Percentiles rank a stretch among this genome's conserved stretches.
phyloP scores from a whole-genome alignment of 1,140 invertebrate species.

The Drosophila sucinea region DNA sequence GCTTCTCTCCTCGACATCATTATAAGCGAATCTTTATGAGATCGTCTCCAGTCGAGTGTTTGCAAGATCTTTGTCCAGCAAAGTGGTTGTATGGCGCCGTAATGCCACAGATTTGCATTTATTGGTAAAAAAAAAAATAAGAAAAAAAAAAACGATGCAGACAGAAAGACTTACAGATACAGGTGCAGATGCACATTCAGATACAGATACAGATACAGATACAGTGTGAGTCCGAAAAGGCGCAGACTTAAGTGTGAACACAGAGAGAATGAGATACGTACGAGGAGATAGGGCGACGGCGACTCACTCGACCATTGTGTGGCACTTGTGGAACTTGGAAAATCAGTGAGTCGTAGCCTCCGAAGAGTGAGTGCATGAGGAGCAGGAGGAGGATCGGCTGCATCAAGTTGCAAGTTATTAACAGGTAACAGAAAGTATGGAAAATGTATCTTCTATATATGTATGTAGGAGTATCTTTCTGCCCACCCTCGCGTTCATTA shows the following conservation, averaged over 20 bases:
- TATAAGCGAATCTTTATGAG: slow-evolving; percentile 13
- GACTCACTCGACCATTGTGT: slow-evolving; percentile 63
- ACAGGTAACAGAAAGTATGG: slow-evolving; percentile 56
- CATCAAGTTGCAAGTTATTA: slow-evolving; percentile 63
- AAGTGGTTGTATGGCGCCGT: slow-evolving; percentile 61
- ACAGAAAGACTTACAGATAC: slow-evolving; percentile 5
- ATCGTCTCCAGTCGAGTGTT: background rate
- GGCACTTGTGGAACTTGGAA: slow-evolving; percentile 36
- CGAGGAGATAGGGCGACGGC: slow-evolving; percentile 5
- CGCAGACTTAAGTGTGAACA: slow-evolving; percentile 24
- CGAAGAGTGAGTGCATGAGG: background rate
- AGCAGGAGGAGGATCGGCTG: slow-evolving; percentile 39
- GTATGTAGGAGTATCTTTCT: background rate
- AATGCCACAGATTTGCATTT: slow-evolving; percentile 56
- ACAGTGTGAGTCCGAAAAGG: slow-evolving; percentile 32
- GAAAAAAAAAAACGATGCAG: slow-evolving; percentile 9
- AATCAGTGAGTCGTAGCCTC: slow-evolving; percentile 41
- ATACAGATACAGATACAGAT: slow-evolving; percentile 24
- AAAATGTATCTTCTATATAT: slow-evolving; percentile 1
- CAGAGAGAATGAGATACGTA: slow-evolving; percentile 22
- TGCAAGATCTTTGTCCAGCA: slow-evolving; percentile 32
- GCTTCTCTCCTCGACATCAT: background rate
- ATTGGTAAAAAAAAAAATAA: slow-evolving; percentile 22
- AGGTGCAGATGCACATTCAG: slow-evolving; percentile 13
- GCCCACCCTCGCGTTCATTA: slow-evolving; percentile 27